Base-by-base conservation (phyloP, 2,113 vertebrate genomes). In the Nothoprocta perdicaria region DNA sequence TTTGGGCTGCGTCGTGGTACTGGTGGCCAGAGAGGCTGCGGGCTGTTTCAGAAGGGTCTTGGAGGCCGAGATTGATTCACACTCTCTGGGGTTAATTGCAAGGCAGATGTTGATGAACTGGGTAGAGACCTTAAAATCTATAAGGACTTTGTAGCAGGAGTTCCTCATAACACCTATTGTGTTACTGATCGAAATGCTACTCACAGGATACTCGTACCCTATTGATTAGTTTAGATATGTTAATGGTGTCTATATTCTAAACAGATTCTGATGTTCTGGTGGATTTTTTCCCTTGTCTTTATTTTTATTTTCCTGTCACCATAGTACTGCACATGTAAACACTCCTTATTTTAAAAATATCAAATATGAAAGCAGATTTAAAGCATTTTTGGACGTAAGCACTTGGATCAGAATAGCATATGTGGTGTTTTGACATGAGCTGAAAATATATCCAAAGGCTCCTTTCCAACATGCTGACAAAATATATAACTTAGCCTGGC, bases 381-480 rank as follows among this genome's bases (percentile, higher is more conserved):
- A 91, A 91, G 55, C 46, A 31, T 74, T 89, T 89, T 68, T 57
- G n/a, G 90, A 61, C 0, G 3, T 81, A 85, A 95, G 66, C 50
- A 43, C 88, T 79, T 43, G 84, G 88, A 86, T 88, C 86, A 93
- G 89, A 92, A 93, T 90, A 89, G 89, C 88, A 88, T 40, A 62
- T 7, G 72, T 76, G 84, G 45, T 95, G 85, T 94, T 96, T 86
- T 96, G 95, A 96, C 84, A 74, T 68, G 79, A 93, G 73, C 92
- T 93, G 92, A 93, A 94, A 96, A 96, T 95, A 97, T 5, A 88
- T 53, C 93, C 80, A 85, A 92, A 94, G 83, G 88, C 88, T 92
- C 53, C 61, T 92, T 95, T 95, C 86, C 93, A 94, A 88, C 68
- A 14, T 7, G 81, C 88, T 95, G 95, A 92, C 91, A 96, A 92